Base-by-base conservation (phyloP, 2,113 vertebrate species). In the Oxyura jamaicensis region DNA sequence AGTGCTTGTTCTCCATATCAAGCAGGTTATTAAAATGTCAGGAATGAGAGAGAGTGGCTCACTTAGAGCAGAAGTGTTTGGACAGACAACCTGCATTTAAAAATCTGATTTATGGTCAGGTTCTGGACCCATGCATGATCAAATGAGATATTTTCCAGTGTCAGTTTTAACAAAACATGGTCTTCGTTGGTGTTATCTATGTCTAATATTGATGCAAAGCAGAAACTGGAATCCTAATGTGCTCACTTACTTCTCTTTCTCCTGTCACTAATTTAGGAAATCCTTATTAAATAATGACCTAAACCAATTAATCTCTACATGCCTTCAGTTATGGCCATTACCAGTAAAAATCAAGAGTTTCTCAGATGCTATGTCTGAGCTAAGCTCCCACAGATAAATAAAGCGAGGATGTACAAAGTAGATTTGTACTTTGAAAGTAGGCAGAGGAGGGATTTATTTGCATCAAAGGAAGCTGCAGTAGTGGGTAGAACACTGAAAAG, bases 391-490 rank as follows among this genome's bases (percentile, higher is more conserved):
- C 46, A 63, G 48, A 88, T 46, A 95, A 94, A 90, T 55, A 96
- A 84, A 96, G 59, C 0, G 3, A 95, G 91, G 87, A 91, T 39
- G 52, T 80, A 95, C 74, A 91, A 91, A 94, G 91, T 93, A 94
- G 93, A 96, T 96, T 90, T 95, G 86, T 83, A 78, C 48, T 90
- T 90, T 89, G 91, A 92, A 95, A 85, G 81, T 81, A 90, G 86
- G 84, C 88, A 93, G 83, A 82, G 83, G 52, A 94, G 68, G 94
- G 96, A 97, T 96, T 97, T 95, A 56, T 87, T 96, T 91, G 82
- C 78, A 94, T 95, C 88, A 94, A 92, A 95, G 86, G 87, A 81
- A 93, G 95, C 94, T 94, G 91, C 93, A 94, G 58, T 7, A 93
- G 91, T 65, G 80, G 79, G 86, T 71, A 93, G 93, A 95, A 94